Base-by-base conservation (phyloP, 2,113 vertebrate species). In the Corythornis cristatus region DNA sequence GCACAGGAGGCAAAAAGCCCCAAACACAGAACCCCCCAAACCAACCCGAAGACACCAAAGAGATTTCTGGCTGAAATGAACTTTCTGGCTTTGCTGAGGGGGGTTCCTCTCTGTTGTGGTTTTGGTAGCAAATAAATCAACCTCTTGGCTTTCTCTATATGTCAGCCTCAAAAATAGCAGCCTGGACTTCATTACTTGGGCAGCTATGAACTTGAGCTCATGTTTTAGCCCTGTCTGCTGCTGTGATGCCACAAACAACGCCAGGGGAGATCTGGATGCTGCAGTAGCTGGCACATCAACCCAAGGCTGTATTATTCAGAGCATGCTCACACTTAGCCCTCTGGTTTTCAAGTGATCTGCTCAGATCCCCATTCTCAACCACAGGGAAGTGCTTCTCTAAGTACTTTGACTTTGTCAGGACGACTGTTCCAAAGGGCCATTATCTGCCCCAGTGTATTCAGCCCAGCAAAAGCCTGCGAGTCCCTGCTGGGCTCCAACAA, bases 221-320 rank as follows among this genome's bases (percentile, higher is more conserved):
- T 2, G 1, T 43, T 43, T 35, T 9, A 26, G 5, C 48, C 58
- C 46, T 4, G 0, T 4, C 37, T 11, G 45, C 54, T n/a, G 40
- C 89, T 28, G 19, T 0, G 5, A 6, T 5, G 42, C 67, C 56
- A 3, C 3, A 1, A 16, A 6, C 0, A 4, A 11, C 37, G 62
- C 9, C 0, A 22, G 42, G 45, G 9, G 6, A 50, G 37, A 12
- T 11, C n/a, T 4, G 0, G 8, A 8, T 14, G 37, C 62, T 7
- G 74, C 78, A 18, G 51, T 2, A 20, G 46, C 51, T 26, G 19
- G 70, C 20, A 2, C 35, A 6, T 12, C 1, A 2, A 25, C 46
- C 68, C 3, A 0, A 2, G 53, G 25, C 1, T 15, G 68, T 26
- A 5, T 8, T n/a, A 14, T 8, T 48, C 5, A 1, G 35, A 8